Evolutionary conservation across 1,140 invertebrate species (phyloP).

Genomic region (Tribolium madens): DNA sequence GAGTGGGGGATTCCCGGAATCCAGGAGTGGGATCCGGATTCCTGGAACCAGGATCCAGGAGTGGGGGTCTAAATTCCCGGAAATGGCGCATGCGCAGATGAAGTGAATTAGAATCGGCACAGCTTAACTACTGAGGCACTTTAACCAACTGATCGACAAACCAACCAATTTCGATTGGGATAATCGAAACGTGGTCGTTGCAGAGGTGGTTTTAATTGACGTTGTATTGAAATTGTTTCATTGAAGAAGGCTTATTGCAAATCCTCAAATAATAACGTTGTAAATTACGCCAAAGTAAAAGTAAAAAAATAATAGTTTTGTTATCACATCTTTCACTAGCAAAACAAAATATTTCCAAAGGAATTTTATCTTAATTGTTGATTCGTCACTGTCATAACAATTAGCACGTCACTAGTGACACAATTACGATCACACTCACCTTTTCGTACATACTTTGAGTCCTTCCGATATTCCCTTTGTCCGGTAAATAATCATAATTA

Average conservation of each 20-base stretch:
- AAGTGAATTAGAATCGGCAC: too few species aligned
- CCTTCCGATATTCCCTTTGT: slow-evolving; percentile 53
- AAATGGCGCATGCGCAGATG: too few species aligned
- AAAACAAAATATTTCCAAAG: background rate
- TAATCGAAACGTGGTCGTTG: slow-evolving; percentile 14
- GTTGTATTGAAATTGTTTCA: background rate
- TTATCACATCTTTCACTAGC: too few species aligned
- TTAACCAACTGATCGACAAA: background rate
- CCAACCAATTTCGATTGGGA: background rate
- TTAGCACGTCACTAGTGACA: background rate
- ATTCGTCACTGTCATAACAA: too few species aligned
- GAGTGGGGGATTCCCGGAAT: too few species aligned
- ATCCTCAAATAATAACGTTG: background rate
- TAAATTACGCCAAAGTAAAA: background rate
- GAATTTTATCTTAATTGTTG: background rate
- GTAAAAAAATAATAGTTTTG: too few species aligned
- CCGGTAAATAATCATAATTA: slow-evolving; percentile 45
- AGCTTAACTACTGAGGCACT: too few species aligned
- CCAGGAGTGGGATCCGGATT: too few species aligned
- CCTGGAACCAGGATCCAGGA: too few species aligned
- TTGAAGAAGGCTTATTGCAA: background rate
- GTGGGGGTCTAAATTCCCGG: too few species aligned
- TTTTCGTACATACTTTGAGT: slow-evolving; percentile 61
- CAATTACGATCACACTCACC: slow-evolving; percentile 58
- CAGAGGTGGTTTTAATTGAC: slow-evolving; percentile 13